Evolutionary conservation across 2,113 vertebrate species (phyloP), one percentile per base, ranked within the genome.

Genomic region (Rhinoderma darwinii): DNA sequence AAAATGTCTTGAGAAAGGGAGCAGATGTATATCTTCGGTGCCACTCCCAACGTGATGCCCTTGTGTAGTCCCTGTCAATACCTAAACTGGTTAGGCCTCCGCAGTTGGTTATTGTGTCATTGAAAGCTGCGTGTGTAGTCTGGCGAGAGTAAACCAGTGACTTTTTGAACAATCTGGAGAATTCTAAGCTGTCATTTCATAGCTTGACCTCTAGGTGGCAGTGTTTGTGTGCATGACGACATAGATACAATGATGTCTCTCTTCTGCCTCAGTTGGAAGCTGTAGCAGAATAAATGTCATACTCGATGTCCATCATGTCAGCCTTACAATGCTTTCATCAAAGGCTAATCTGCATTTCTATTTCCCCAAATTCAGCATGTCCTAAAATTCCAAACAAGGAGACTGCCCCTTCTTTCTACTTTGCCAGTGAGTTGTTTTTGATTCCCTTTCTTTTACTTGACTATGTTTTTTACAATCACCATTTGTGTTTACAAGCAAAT

Each of bases 381-480:
- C 95, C 95, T 93, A 95, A 95, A 95, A 95, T 95, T 93, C 95
- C 95, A 93, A 95, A 95, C 95, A 95, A 95, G 95, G 95, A 95
- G 94, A 95, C 95, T 94, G 94, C 94, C 93, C 95, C 95, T 95
- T 95, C 95, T 95, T 95, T 95, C 95, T 95, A 95, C 95, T 95
- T 95, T 95, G 94, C 95, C 95, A 95, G 95, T 95, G 95, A 95
- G 95, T 78, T 78, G 75, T 95, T 94, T 95, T 94, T 94, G 93
- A 94, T 84, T 84, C 50, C 41, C 30, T 84, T 84, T 20, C 47
- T 74, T 39, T 63, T 20, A 51, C 72, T 73, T 54, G 47, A 83
- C 59, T 84, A 47, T 54, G 20, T 15, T 83, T 72, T 47, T 72
- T n/a, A n/a, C n/a, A n/a, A n/a, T n/a, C n/a, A n/a, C n/a, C n/a